Percentiles rank a stretch among this genome's conserved stretches.
These are phyloP conservation scores for Artemisiospiza belli DNA, from an alignment of 2,113 vertebrate genomes.

Conservation along the genomic window DNA sequence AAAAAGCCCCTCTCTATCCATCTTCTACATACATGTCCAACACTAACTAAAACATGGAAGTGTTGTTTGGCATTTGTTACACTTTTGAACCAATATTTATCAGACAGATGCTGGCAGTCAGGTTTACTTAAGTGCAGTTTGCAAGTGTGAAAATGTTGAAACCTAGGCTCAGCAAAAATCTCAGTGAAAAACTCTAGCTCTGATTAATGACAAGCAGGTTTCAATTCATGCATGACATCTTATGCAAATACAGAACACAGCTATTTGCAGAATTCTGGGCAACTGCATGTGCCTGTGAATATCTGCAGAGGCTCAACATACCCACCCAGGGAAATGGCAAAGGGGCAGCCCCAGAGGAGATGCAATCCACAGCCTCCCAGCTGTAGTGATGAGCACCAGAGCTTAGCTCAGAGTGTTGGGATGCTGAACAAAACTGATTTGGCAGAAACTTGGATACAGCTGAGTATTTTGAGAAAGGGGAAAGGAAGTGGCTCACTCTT, in stretches of 20 bases:
- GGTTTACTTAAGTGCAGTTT: background rate
- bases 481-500: background rate
- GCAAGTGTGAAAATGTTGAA: conserved; percentile 1
- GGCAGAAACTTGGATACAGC: conserved; percentile 1
- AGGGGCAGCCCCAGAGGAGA: background rate
- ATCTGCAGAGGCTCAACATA: background rate
- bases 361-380: background rate
- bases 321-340: background rate
- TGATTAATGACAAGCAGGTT: conserved; percentile 38
- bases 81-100: conserved; percentile 7
- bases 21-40: background rate
- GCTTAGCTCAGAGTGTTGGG: background rate
- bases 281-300: background rate
- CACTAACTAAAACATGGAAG: background rate
- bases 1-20: background rate
- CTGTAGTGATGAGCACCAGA: background rate
- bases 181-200: background rate
- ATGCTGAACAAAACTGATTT: background rate
- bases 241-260: background rate
- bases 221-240: background rate
- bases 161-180: conserved; percentile 1
- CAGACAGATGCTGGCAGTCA: background rate
- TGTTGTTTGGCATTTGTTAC: conserved; percentile 15
- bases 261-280: background rate
- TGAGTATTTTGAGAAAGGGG: background rate